Conservation (phyloP, 2,797 vertebrate genomes). For the Buphagus erythrorhynchus region DNA sequence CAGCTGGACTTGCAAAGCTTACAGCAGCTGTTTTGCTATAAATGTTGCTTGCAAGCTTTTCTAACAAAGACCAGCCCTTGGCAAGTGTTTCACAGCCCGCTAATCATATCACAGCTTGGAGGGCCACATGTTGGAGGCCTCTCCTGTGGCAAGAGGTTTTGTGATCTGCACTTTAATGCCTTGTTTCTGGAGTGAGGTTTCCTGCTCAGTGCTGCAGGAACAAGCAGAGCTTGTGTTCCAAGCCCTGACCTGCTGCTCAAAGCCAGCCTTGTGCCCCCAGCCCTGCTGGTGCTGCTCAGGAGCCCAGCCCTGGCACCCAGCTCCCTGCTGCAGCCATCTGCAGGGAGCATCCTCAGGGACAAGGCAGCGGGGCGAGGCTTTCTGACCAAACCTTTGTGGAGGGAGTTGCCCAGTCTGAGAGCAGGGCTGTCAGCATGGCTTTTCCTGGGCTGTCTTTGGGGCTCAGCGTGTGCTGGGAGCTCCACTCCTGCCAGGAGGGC, state of each 20-base stretch:
- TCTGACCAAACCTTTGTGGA: background rate
- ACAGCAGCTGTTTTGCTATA: background rate
- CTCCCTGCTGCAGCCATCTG: background rate
- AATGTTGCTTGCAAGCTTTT: background rate
- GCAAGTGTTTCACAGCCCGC: background rate
- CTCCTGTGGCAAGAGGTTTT: background rate
- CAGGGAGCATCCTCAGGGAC: background rate
- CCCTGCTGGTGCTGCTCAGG: background rate
- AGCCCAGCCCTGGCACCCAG: rapidly evolving
- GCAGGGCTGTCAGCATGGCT: background rate
- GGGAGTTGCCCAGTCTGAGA: background rate
- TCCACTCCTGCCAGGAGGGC: background rate
- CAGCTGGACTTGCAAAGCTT: background rate
- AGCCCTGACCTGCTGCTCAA: background rate
- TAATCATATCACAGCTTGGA: background rate
- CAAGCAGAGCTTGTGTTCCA: background rate
- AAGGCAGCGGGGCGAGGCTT: rapidly evolving
- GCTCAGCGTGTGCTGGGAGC: background rate
- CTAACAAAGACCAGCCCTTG: background rate
- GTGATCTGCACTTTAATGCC: background rate
- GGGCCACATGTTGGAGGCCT: background rate
- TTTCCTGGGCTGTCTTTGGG: background rate
- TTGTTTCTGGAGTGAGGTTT: background rate
- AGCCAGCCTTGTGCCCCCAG: background rate
- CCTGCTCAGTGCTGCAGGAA: background rate